Base-by-base conservation (phyloP, 2,113 vertebrate species). In the Polypterus senegalus region DNA sequence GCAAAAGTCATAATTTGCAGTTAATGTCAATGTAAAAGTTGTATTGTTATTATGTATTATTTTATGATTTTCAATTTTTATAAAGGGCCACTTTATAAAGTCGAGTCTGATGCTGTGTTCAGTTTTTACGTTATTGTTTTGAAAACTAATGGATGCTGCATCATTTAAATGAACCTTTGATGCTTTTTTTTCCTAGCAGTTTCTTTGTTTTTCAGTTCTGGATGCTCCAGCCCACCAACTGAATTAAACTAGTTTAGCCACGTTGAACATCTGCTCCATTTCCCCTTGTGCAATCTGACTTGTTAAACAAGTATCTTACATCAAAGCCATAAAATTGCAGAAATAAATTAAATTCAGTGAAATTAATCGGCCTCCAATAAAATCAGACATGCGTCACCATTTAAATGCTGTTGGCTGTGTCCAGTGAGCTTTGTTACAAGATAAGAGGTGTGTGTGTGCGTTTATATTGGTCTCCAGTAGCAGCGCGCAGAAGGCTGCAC, bases 321-420 rank as follows among this genome's bases (percentile, higher is more conserved):
- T 85, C 76, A 78, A 75, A 82, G 80, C 76, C 76, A 72, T 49
- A 73, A 70, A 73, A 59, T 55, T 44, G 76, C 71, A 77, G 76
- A 77, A 72, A 80, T 78, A 83, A 87, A 87, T 86, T 74, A 82
- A 82, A 87, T 85, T 82, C 80, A 60, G 73, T 71, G 70, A 79
- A 84, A 86, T 86, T 82, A 87, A 87, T 87, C 79, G 79, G 75
- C 81, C 76, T 79, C 75, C 80, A 87, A 87, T 82, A 87, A 82
- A 86, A 84, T 73, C 80, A 80, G 75, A 74, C 71, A 63, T 63
- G 80, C 79, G 72, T 75, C 86, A 82, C 81, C 83, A 83, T 87
- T 79, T 80, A 77, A 27, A 75, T 65, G 67, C 73, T 62, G 54
- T 77, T 86, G 84, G 82, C 81, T 46, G 71, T 65, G 74, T 70